Base-by-base conservation (phyloP, 2,113 vertebrate genomes). In the Arvicanthis niloticus region DNA sequence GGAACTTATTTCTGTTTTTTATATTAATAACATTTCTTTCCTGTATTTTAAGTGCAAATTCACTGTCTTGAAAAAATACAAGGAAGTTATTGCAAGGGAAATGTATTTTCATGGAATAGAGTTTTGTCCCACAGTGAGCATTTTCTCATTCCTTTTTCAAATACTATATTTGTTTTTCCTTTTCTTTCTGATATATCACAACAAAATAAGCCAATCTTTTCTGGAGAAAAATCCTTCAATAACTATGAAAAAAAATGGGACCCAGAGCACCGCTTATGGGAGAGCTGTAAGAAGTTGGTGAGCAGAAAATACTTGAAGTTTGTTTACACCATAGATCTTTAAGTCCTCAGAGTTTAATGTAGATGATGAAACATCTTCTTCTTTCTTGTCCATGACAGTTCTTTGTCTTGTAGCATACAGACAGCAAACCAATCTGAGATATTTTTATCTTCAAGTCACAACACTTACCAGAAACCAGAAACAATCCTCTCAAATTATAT, bases 401-500 rank as follows among this genome's bases (percentile, higher is more conserved):
- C 94, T 95, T 65, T 53, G 5, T 81, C 87, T 96, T 96, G 98
- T 95, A 92, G 89, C 97, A 72, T 26, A 96, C 6, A 97, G 80
- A 31, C 65, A 97, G 95, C 40, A 97, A 97, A 88, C 37, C 34
- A 88, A 21, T 42, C 65, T 82, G 76, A 88, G 93, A 94, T 91
- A 96, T 98, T 98, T 98, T 98, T 89, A 88, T 97, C 93, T 98
- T 97, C 78, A 96, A 96, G 75, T 98, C 91, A 98, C 93, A 98
- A 76, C 68, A 96, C 88, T 98, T 97, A 97, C 51, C 45, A 95
- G 85, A 97, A 98, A 96, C 82, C 97, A 97, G 89, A 51, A 96
- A 96, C 19, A 96, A 97, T 78, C 67, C 81, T 90, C 93, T 97
- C 94, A 97, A 96, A 94, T 97, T 97, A 68, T 26, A 97, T 97